Evolutionary conservation across 2,797 vertebrate species (phyloP), one percentile per base, ranked within the genome.

Genomic region (Nyctibius grandis): DNA sequence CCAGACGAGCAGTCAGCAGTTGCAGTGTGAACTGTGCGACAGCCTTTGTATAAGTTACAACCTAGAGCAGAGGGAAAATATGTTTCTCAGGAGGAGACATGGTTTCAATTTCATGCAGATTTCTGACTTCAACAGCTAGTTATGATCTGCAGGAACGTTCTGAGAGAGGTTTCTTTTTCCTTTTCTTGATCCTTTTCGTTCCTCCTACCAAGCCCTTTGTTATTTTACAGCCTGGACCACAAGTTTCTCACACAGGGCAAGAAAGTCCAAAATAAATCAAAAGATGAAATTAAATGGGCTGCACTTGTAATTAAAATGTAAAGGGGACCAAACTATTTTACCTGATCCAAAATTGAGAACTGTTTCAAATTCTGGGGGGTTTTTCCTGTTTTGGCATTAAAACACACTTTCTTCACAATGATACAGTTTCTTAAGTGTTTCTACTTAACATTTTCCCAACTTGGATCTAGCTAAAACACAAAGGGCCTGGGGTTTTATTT

Each of bases 391-490:
- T 72, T 91, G 47, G 50, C 45, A 48, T 59, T 88, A 78, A 92
- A 95, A 26, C 31, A 51, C 6, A 15, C 56, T 65, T 85, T 88
- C 68, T 70, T 88, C 68, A 75, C 59, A 85, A 75, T 34, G 28
- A 86, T 28, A 54, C 18, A 51, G 5, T 92, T 97, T 96, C 91
- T 96, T 75, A 95, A 94, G 63, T 89, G 53, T 72, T 93, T 88
- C 96, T 96, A 11, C 54, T 77, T 96, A 85, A 91, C 79, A 47
- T 96, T 91, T 97, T 54, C 93, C 97, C 96, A 91, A 87, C 96
- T 97, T 98, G 96, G 97, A 96, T 95, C 89, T 81, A 89, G 65
- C 89, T 95, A 79, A 96, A 96, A 87, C 68, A 97, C 91, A 97
- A 97, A 96, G 87, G 59, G 73, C 44, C 95, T 89, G 81, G 95